A percentile compares a stretch with the other conserved stretches of the same genome.
phyloP scores from a whole-genome alignment of 1,140 invertebrate genomes.

The Panulirus ornatus region DNA sequence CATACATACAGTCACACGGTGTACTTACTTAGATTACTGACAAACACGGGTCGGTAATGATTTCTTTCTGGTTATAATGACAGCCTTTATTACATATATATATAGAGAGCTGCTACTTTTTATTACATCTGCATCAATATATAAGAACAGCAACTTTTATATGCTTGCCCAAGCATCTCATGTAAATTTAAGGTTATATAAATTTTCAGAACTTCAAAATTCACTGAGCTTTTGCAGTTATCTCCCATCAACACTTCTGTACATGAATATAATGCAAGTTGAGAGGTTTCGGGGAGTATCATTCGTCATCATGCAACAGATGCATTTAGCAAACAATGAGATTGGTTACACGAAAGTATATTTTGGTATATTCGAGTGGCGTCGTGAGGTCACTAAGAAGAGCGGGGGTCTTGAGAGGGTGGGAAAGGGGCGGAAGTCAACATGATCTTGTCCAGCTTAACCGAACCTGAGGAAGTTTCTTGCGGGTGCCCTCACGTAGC shows the following conservation, averaged over 20 bases:
- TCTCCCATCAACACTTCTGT: neutral
- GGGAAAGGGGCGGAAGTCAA: neutral
- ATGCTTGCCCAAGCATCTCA: too few relatives aligned
- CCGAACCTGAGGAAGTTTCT: slow-evolving; percentile 50
- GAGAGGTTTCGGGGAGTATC: neutral
- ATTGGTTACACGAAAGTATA: neutral
- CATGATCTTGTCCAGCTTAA: slow-evolving; percentile 6
- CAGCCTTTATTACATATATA: too few relatives aligned
- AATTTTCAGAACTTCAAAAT: neutral
- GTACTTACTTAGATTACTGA: too few relatives aligned
- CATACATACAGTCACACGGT: neutral
- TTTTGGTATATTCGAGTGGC: neutral
- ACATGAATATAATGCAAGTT: neutral
- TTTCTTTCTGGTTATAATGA: too few relatives aligned
- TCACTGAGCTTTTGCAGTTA: neutral
- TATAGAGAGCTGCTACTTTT: too few relatives aligned
- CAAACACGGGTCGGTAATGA: too few relatives aligned
- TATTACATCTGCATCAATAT: too few relatives aligned
- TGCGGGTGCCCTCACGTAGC: slow-evolving; percentile 13
- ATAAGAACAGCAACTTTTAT: too few relatives aligned
- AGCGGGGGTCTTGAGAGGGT: neutral
- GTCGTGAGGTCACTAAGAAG: neutral
- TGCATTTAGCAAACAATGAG: neutral
- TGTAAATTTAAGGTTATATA: too few relatives aligned
- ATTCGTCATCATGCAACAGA: neutral